A percentile compares a stretch with the other conserved stretches of the same genome.
Conservation (phyloP, 1,140 invertebrate genomes). For the Papilio polytes region DNA sequence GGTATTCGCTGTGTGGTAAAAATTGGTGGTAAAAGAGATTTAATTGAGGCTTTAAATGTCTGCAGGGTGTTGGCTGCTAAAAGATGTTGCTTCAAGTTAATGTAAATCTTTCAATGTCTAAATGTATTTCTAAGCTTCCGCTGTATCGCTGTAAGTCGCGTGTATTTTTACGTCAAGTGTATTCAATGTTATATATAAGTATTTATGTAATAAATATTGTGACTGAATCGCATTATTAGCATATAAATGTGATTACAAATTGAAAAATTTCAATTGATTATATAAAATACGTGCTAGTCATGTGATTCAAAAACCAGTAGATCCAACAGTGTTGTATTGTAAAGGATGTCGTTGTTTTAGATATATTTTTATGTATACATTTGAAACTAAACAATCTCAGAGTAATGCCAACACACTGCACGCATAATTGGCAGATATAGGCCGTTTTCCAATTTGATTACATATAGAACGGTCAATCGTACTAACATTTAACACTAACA, state of each 20-base stretch:
- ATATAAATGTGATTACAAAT: neutral
- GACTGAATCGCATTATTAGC: slow-evolving; percentile 57
- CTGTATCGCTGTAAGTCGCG: slow-evolving; percentile 56
- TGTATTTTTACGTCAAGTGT: slow-evolving; percentile 53
- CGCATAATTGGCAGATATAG: slow-evolving; percentile 42
- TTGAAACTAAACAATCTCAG: slow-evolving; percentile 48
- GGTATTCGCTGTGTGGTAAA: slow-evolving; percentile 72
- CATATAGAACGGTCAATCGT: neutral
- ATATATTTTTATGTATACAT: slow-evolving; percentile 35
- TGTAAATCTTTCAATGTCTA: slow-evolving; percentile 55
- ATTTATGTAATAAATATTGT: slow-evolving; percentile 54
- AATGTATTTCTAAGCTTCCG: slow-evolving; percentile 62
- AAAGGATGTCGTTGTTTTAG: slow-evolving; percentile 56
- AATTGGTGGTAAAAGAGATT: slow-evolving; percentile 51
- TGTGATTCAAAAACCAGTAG: slow-evolving; percentile 65
- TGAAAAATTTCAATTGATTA: neutral
- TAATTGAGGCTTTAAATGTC: slow-evolving; percentile 75
- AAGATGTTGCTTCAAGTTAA: slow-evolving; percentile 58
- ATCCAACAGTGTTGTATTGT: slow-evolving; percentile 76
- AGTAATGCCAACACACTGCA: slow-evolving; percentile 79
- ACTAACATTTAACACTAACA: slow-evolving; percentile 40
- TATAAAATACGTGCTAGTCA: slow-evolving; percentile 46
- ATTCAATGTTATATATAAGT: slow-evolving; percentile 47
- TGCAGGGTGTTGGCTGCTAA: slow-evolving; percentile 82
- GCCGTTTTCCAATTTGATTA: neutral